Percentiles rank a stretch among this genome's conserved stretches.
Conservation (phyloP, 2,797 vertebrate species). For the Threskiornis aethiopicus region DNA sequence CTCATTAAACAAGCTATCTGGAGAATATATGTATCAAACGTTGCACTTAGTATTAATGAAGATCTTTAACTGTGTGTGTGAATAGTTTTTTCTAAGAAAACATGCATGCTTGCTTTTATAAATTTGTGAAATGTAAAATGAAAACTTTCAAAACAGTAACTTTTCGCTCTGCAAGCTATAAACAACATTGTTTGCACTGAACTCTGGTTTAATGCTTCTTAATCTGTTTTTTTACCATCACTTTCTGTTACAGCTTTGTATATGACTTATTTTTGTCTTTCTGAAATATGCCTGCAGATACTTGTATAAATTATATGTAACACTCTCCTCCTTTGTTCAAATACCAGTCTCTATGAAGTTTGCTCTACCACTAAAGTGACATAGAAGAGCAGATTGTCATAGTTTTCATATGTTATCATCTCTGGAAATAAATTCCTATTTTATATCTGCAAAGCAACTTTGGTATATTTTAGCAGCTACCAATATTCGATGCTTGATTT, state of each 20-base stretch:
- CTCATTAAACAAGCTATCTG: background rate
- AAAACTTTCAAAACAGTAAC: background rate
- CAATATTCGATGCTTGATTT: background rate
- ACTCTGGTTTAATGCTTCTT: background rate
- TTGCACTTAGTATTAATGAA: background rate
- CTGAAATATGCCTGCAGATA: constrained; percentile 46
- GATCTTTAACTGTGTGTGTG: background rate
- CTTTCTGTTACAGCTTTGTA: constrained; percentile 45
- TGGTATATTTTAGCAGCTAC: background rate
- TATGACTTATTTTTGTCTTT: constrained; percentile 58
- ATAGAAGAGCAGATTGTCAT: background rate
- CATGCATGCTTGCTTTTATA: background rate
- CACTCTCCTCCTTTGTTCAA: background rate
- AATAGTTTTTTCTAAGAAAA: background rate
- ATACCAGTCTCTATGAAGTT: background rate
- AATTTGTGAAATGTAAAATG: background rate
- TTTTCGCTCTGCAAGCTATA: background rate
- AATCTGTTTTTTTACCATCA: constrained; percentile 1
- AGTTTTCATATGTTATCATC: background rate
- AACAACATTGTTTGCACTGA: background rate
- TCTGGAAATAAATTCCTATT: background rate
- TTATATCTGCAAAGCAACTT: background rate
- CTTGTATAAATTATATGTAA: constrained; percentile 34
- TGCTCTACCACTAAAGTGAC: background rate
- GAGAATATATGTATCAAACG: background rate